Percentiles rank a stretch among this genome's conserved stretches.
These are phyloP conservation scores for Trilocha varians DNA, from an alignment of 2,888 invertebrate genomes.

Conservation along the genomic window DNA sequence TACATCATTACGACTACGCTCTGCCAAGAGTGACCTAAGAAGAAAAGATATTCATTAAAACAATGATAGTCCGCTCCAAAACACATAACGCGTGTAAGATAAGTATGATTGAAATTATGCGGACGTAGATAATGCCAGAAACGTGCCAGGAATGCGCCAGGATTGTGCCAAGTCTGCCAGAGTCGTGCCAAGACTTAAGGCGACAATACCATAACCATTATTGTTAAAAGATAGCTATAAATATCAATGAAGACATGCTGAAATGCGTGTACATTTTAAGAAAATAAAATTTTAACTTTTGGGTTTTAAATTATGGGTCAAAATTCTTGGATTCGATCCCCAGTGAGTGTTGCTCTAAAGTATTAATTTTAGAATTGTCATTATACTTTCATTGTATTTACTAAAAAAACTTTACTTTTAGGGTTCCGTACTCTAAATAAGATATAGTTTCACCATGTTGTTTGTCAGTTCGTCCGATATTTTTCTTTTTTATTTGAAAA, in stretches of 20 bases:
- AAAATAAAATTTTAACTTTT: too few relatives aligned
- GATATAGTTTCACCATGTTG: too few relatives aligned
- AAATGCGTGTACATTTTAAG: neutral
- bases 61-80: neutral
- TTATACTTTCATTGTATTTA: too few relatives aligned
- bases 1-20: too few relatives aligned
- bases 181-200: neutral
- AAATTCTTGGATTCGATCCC: too few relatives aligned
- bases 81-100: neutral
- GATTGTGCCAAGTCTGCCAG: neutral
- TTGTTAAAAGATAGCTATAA: neutral
- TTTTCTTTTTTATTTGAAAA: too few relatives aligned
- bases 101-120: neutral
- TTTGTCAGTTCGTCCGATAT: too few relatives aligned
- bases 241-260: neutral
- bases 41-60: neutral
- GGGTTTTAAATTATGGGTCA: too few relatives aligned
- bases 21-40: neutral
- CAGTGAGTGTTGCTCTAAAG: too few relatives aligned
- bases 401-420: too few relatives aligned
- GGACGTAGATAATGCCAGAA: neutral
- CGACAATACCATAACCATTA: neutral
- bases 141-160: neutral
- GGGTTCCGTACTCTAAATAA: too few relatives aligned
- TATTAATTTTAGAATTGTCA: too few relatives aligned